Conservation (phyloP, 1,140 invertebrate genomes). For the Diachasmimorpha longicaudata region DNA sequence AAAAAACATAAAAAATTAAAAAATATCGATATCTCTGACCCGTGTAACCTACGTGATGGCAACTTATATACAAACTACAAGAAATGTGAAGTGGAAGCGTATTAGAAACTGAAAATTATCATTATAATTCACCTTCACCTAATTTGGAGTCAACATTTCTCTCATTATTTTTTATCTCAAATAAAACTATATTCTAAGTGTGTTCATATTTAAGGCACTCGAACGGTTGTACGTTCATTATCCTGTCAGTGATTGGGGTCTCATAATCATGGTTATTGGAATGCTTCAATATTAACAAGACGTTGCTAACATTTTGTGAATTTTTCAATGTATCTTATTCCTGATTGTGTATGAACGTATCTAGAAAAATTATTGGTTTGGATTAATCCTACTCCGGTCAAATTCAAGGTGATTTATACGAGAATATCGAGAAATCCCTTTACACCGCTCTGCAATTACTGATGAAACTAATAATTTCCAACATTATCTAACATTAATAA, state of each 20-base stretch:
- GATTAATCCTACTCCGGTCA: background rate
- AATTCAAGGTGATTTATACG: too few species aligned
- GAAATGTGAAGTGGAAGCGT: background rate
- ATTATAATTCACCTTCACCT: background rate
- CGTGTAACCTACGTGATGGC: background rate
- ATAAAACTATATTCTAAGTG: background rate
- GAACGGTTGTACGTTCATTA: background rate
- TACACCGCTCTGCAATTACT: too few species aligned
- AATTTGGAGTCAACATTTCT: background rate
- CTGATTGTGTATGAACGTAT: background rate
- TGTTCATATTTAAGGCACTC: slow-evolving; percentile 10
- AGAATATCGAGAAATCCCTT: too few species aligned
- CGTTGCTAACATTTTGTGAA: background rate
- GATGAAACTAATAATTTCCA: too few species aligned
- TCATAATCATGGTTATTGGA: background rate
- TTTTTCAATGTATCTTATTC: background rate
- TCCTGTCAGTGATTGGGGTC: background rate
- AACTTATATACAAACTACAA: background rate
- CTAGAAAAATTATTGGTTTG: background rate
- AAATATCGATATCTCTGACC: background rate
- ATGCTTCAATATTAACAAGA: too few species aligned
- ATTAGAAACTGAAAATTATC: slow-evolving; percentile 8
- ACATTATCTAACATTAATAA: too few species aligned
- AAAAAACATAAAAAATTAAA: background rate
- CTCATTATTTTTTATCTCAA: background rate